Evolutionary conservation across 2,888 invertebrate species (phyloP), one percentile per base, ranked within the genome.

Genomic region (Leptodirus hochenwartii): DNA sequence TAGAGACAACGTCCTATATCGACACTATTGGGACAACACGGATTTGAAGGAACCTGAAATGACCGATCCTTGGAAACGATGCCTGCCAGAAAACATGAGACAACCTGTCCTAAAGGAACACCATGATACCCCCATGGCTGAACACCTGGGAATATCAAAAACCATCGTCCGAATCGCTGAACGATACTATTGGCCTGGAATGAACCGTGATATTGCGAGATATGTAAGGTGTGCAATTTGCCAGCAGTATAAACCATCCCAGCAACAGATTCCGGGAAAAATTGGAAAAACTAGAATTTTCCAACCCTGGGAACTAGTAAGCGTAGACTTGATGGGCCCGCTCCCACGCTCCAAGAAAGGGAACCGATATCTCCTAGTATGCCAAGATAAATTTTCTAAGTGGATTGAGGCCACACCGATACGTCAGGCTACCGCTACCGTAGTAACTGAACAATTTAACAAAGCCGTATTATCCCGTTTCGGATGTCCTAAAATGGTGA

Each of bases 241-340:
- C 29, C 40, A 43, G 39, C 40, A 24, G 38, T 43, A 32, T 15
- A 42, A 41, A 30, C 8, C 33, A 13, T 3, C 25, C 25, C 44
- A 39, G 26, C 34, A 29, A 15, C 25, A 33, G 25, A 23, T 37
- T 1, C 23, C 42, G 2, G 42, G 42, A 22, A 22, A 38, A 13
- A 40, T 42, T 43, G 31, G 34, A 9, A 34, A 33, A 8, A 29
- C 36, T 2, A 9, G 13, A 4, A 34, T 36, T 5, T 16, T 17
- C 4, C 11, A 15, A 4, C 44, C 45, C 3, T 47, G 46, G 45
- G 25, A 43, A 6, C 39, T 35, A 1, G 38, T 47, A 2, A 35
- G 40, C 8, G 32, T 34, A 1, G 48, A 51, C 27, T 16, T 50
- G 2, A 36, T 50, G 10, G 47, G 45, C 6, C 48, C 47, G 2